Base-by-base conservation (phyloP, 2,888 invertebrate genomes). In the Danaus chrysippus region DNA sequence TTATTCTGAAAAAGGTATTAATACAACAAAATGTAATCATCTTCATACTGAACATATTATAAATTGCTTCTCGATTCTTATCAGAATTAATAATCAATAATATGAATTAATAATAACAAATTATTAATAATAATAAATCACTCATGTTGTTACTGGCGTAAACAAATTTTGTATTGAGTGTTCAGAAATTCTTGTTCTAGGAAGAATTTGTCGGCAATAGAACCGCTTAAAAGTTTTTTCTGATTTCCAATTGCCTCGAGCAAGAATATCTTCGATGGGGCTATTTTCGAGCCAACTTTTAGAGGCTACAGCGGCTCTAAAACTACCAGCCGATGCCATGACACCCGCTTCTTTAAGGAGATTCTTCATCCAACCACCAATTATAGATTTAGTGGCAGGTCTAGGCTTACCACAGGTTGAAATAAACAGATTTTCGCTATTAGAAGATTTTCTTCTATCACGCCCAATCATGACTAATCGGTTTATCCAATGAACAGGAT, bases 301-400 rank as follows among this genome's bases (percentile, higher is more conserved):
- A 0, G 68, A 23, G 3, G 23, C 23, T 23, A 23, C 23, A 23
- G 23, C 23, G 23, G 23, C 23, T 23, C 23, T 23, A 23, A 23
- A 23, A 23, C 23, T 23, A 23, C 23, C 23, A 23, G 23, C 23
- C 23, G 23, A 70, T 11, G 70, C 69, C 3, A 72, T 70, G 15
- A 69, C 70, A n/a, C 64, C 64, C 34, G 68, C 66, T 43, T 69
- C 66, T 59, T 44, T 60, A n/a, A 72, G 52, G 10, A 70, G 15
- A 0, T 67, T 44, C 49, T 67, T 70, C n/a, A n/a, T n/a, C n/a
- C n/a, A n/a, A n/a, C n/a, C 1, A 71, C 46, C 68, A 69, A 72
- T 68, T 15, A 64, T n/a, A n/a, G n/a, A n/a, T n/a, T n/a, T n/a
- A n/a, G n/a, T n/a, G n/a, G n/a, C n/a, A n/a, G n/a, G 49, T 13